Evolutionary conservation across 2,113 vertebrate genomes (phyloP).

Genomic region (Rhabdomys dilectus): DNA sequence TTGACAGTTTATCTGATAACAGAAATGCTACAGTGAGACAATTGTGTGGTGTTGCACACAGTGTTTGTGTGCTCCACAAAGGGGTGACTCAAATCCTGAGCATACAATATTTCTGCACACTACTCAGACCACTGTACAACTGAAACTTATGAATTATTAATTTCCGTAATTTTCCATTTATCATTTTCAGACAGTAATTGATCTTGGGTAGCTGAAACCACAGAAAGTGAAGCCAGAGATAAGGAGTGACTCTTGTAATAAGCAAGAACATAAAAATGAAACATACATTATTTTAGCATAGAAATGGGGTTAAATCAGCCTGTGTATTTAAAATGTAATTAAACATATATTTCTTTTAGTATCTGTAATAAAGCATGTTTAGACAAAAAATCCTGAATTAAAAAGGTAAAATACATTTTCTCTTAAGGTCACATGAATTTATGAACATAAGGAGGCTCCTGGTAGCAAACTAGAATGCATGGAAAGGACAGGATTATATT

Average conservation of each 20-base stretch:
- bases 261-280: background rate
- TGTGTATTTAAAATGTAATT: constrained; percentile 29
- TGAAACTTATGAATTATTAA: constrained; percentile 30
- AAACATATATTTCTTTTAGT: constrained; percentile 38
- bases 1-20: no score
- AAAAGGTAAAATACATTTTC: background rate
- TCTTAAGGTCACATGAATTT: background rate
- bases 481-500: background rate
- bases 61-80: background rate
- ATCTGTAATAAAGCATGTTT: constrained; percentile 4
- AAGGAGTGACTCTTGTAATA: background rate
- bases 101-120: background rate
- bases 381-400: constrained; percentile 13
- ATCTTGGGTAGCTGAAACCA: background rate
- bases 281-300: background rate
- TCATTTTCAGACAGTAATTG: background rate
- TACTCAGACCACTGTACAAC: background rate
- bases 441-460: background rate
- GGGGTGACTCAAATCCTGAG: background rate
- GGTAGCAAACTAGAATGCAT: background rate
- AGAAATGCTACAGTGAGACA: no score
- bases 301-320: constrained; percentile 13
- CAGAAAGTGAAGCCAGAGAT: background rate
- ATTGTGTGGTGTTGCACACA: background rate
- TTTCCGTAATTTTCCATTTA: constrained; percentile 1